These are phyloP conservation scores for Paedocypris sp. DNA, from an alignment of 2,113 vertebrate species.

Conservation along the genomic window DNA sequence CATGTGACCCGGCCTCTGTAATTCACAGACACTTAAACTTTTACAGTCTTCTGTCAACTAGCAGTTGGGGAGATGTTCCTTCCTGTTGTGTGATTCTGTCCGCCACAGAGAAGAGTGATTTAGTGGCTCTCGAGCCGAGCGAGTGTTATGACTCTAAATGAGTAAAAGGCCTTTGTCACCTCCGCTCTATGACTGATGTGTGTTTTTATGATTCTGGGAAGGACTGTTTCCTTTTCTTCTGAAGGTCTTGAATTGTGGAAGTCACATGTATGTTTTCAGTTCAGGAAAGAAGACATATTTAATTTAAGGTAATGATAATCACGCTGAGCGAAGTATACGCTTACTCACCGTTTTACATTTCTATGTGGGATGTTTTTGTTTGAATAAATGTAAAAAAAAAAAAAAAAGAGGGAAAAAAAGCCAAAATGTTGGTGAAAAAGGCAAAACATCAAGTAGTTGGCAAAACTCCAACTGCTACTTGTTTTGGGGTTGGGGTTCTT, in stretches of 20 bases:
- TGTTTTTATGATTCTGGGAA: constrained; percentile 19
- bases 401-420: too few relatives aligned
- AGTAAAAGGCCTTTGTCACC: constrained; percentile 17
- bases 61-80: constrained; percentile 39
- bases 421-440: too few relatives aligned
- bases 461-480: too few relatives aligned
- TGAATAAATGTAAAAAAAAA: too few relatives aligned
- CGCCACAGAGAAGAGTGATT: constrained; percentile 20
- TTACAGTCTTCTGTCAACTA: constrained; percentile 33
- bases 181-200: neutral
- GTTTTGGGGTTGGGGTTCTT: too few relatives aligned
- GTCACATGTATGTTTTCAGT: neutral
- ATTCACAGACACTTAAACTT: constrained; percentile 27
- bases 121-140: constrained; percentile 21
- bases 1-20: constrained; percentile 19
- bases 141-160: constrained; percentile 36
- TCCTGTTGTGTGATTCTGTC: constrained; percentile 34
- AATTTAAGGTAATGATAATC: neutral
- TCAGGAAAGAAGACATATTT: neutral
- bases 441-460: too few relatives aligned
- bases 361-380: neutral
- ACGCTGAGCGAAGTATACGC: neutral
- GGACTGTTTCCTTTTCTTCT: constrained; percentile 16
- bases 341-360: neutral
- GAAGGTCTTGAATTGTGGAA: constrained; percentile 8